Evolutionary conservation across 64 coral and sea anemone genomes (phyloP).

Genomic region (Dendronephthya gigantea): DNA sequence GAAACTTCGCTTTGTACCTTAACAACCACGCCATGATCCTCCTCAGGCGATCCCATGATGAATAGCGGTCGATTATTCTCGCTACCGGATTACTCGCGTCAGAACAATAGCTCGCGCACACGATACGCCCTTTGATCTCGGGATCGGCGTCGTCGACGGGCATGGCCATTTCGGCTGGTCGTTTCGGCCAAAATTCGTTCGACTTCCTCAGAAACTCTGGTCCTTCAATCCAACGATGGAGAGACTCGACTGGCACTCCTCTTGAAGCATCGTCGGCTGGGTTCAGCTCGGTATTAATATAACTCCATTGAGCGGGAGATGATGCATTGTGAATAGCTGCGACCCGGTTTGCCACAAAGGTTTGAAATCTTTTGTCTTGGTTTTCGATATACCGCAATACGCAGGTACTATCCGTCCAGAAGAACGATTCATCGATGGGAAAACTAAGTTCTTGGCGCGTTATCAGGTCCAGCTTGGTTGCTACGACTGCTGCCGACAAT

Average conservation of each 20-base stretch:
- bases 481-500: neutral
- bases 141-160: neutral
- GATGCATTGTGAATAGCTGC: neutral
- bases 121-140: neutral
- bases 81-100: neutral
- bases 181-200: neutral
- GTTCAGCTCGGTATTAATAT: neutral
- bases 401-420: neutral
- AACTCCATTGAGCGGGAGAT: neutral
- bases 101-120: neutral
- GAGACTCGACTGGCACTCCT: neutral
- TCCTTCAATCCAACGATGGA: neutral
- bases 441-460: neutral
- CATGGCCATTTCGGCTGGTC: neutral
- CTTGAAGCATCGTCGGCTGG: neutral
- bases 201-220: neutral
- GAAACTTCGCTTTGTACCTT: neutral
- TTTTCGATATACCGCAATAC: neutral
- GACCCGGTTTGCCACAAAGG: neutral
- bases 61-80: neutral
- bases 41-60: neutral
- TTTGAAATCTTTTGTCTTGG: neutral
- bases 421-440: neutral
- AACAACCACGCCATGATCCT: neutral
- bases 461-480: neutral